Evolutionary conservation across 2,797 vertebrate genomes (phyloP).

Genomic region (Hydrophis major): DNA sequence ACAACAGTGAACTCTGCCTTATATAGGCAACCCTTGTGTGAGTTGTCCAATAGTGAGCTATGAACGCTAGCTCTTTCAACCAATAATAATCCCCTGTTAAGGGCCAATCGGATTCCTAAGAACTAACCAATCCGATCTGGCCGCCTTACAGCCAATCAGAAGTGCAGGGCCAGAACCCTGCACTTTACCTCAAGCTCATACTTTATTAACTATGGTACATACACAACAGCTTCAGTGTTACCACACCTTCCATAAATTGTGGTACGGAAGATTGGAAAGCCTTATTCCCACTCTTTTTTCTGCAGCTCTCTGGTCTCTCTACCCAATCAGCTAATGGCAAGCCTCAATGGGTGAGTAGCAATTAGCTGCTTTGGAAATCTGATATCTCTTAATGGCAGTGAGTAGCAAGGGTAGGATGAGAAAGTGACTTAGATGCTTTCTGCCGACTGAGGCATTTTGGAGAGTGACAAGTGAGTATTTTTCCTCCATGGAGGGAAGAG

Average conservation of each 20-base stretch:
- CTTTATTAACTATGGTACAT: too few species aligned
- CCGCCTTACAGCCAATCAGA: too few species aligned
- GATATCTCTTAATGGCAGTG: neutral
- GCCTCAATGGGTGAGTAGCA: neutral
- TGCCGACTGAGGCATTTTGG: neutral
- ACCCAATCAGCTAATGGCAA: neutral
- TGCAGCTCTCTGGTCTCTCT: neutral
- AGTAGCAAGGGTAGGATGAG: neutral
- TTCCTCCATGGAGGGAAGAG: neutral
- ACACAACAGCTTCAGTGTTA: neutral
- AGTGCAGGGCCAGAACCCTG: too few species aligned
- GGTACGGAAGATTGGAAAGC: neutral
- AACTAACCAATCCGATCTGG: too few species aligned
- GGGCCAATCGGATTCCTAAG: too few species aligned
- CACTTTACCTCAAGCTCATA: too few species aligned
- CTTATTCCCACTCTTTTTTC: neutral
- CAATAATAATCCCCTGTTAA: too few species aligned
- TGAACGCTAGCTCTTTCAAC: too few species aligned
- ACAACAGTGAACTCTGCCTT: too few species aligned
- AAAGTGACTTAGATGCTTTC: neutral
- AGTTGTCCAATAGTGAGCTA: too few species aligned
- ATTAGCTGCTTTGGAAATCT: neutral
- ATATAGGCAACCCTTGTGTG: too few species aligned
- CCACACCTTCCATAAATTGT: neutral
- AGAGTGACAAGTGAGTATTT: neutral